A percentile compares a stretch with the other conserved stretches of the same genome.
These are phyloP conservation scores for Mystacornis crossleyi DNA, from an alignment of 2,113 vertebrate genomes.

Conservation along the genomic window DNA sequence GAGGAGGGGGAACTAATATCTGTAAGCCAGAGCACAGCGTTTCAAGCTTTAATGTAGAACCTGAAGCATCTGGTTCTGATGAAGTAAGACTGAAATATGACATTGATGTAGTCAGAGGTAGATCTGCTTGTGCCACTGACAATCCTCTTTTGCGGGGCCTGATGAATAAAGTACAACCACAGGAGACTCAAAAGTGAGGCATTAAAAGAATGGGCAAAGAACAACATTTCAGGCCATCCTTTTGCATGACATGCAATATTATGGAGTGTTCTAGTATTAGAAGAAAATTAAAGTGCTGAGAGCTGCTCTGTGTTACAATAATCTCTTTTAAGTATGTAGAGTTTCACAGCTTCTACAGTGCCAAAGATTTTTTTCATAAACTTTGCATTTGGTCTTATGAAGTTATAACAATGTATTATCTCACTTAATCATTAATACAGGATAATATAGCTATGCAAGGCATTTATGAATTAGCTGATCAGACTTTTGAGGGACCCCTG, in stretches of 20 bases:
- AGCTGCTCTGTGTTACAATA: not conserved
- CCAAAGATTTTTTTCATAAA: not conserved
- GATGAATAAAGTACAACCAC: not conserved
- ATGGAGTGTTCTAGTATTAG: not conserved
- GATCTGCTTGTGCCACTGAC: not conserved
- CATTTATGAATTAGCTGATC: not conserved
- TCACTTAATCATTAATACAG: not conserved
- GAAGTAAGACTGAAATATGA: not conserved
- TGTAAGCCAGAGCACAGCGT: accelerated
- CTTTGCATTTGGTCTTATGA: not conserved
- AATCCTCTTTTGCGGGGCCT: not conserved
- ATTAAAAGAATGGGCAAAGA: not conserved
- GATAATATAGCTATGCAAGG: not conserved
- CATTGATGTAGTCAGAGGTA: not conserved
- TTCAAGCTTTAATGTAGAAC: not conserved
- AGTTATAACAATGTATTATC: not conserved
- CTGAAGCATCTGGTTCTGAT: not conserved
- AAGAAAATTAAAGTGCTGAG: not conserved
- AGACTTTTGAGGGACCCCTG: not conserved
- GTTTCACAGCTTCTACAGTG: not conserved
- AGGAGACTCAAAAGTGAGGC: not conserved
- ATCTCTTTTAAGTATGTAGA: not conserved
- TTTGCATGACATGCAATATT: not conserved
- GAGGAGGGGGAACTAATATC: not conserved
- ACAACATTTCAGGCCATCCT: not conserved